phyloP scores from a whole-genome alignment of 1,140 invertebrate genomes.

The Trissolcus basalis region DNA sequence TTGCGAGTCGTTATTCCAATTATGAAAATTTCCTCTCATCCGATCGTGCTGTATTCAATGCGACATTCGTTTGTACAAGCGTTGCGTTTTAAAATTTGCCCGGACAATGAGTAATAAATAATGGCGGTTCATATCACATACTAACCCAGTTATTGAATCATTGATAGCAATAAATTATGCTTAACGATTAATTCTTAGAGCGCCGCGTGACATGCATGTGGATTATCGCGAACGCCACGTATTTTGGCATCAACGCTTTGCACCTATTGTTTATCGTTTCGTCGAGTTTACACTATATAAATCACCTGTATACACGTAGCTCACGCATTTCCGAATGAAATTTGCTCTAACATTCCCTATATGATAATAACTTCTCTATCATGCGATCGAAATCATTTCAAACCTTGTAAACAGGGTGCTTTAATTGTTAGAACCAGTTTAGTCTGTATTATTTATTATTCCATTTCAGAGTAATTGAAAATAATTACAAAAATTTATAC shows the following conservation, averaged over 20 bases:
- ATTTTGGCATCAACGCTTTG: constrained; percentile 42
- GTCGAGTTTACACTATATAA: constrained; percentile 51
- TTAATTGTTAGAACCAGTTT: constrained; percentile 19
- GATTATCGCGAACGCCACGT: constrained; percentile 44
- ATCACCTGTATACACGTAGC: constrained; percentile 41
- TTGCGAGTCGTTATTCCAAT: constrained; percentile 17
- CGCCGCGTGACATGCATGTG: constrained; percentile 34
- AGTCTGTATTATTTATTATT: too few species aligned
- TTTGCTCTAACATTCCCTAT: constrained; percentile 45
- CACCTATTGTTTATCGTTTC: constrained; percentile 48
- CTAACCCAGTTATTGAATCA: constrained; percentile 49
- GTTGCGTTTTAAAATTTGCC: constrained; percentile 14
- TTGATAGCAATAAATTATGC: constrained; percentile 40
- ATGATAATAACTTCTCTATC: constrained; percentile 49
- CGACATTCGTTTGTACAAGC: not conserved
- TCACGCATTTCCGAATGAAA: constrained; percentile 44
- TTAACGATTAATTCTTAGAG: constrained; percentile 46
- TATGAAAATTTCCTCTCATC: constrained; percentile 20
- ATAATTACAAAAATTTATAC: too few species aligned
- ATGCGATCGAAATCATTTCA: constrained; percentile 34
- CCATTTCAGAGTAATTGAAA: too few species aligned
- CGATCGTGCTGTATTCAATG: not conserved
- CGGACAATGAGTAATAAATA: constrained; percentile 43
- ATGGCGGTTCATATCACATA: constrained; percentile 21
- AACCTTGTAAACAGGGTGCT: constrained; percentile 14